Evolutionary conservation across 1,140 invertebrate species (phyloP), one percentile per base, ranked within the genome.

Genomic region (Drosophila sp.): DNA sequence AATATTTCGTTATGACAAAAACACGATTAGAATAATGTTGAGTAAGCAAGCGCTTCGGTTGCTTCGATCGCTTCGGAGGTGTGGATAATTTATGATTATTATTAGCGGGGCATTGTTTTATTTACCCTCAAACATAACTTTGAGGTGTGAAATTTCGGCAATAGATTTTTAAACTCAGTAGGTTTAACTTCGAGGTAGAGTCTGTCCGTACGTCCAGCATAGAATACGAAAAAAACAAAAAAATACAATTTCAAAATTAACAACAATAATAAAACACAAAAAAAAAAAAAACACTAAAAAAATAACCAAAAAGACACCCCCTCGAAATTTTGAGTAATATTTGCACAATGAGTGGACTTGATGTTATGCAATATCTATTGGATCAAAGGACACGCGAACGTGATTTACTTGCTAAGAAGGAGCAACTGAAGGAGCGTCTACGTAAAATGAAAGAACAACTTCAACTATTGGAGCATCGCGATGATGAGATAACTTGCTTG

Each of bases 51-150:
- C 79, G 60, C 17, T 17, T 17, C 17, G 17, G 17, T 17, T 17
- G 17, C 17, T 17, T 17, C 17, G 17, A 17, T 38, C 1, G 4
- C 8, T 3, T 38, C 3, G 35, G 76, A 86, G 82, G 79, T 87
- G 83, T 66, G 75, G 63, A 86, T 87, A 86, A 87, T 79, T 86
- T 86, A 86, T 87, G 82, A 82, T 79, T 70, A 72, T 85, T 80
- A 87, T 86, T 82, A 87, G 71, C 82, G 62, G 66, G 63, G 63
- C 75, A 82, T 79, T 86, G 78, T 78, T 60, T n/a, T 23, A 47
- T 30, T 25, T 32, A 55, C 44, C 44, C 27, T 0, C 23, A 10
- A 50, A 25, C 44, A 50, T 50, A 23, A 27, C 23, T 50, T 25
- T 27, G 25, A 50, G 23, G 44, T 50, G 44, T 50, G 44, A 50